Percentiles rank a stretch among this genome's conserved stretches.
Conservation (phyloP, 30 jellyfish, hydroid and myxozoan genomes). For the Morbakka virulenta region DNA sequence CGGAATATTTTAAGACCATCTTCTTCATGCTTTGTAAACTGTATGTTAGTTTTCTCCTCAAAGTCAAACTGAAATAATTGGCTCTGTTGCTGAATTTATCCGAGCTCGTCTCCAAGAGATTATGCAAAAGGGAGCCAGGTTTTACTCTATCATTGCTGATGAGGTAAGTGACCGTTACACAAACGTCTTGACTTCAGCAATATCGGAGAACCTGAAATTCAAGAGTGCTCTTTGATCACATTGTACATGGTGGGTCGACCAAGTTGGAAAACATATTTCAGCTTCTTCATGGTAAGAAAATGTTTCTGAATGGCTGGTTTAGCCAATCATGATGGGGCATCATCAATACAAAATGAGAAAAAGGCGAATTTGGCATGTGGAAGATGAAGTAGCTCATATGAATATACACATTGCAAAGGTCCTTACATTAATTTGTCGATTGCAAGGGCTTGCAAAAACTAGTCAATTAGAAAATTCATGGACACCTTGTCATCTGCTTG, state of each 20-base stretch:
- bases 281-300: too few species aligned
- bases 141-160: conserved; percentile 39
- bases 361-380: too few species aligned
- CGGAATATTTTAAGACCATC: conserved; percentile 36
- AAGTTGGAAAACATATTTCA: too few species aligned
- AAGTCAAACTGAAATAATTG: conserved; percentile 30
- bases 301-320: too few species aligned
- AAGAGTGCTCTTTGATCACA: too few species aligned
- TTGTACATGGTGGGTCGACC: too few species aligned
- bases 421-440: conserved; percentile 22
- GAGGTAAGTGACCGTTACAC: conserved; percentile 64
- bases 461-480: conserved; percentile 18
- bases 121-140: conserved; percentile 16
- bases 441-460: conserved; percentile 30
- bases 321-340: too few species aligned
- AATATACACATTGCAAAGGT: conserved; percentile 44
- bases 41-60: conserved; percentile 24
- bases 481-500: conserved; percentile 23
- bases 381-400: conserved; percentile 48
- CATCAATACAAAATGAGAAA: too few species aligned
- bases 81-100: conserved; percentile 41
- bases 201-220: too few species aligned
- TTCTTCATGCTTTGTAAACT: conserved; percentile 29
- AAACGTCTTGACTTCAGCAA: too few species aligned
- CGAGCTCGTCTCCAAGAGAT: too few species aligned